Conservation (phyloP, 2,113 vertebrate species). For the Tamias sibiricus region DNA sequence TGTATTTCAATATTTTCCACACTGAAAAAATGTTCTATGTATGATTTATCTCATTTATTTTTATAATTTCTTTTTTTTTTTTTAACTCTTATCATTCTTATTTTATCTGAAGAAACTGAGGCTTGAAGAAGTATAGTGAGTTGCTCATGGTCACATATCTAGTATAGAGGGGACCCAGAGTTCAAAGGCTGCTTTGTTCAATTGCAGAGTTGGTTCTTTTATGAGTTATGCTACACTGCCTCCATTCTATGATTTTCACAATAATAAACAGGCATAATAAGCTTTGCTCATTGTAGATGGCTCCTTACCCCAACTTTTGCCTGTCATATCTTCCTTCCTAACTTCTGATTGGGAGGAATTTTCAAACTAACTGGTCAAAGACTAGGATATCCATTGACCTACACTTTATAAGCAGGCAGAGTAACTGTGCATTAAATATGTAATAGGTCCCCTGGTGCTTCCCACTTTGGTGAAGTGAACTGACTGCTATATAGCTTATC, state of each 20-base stretch:
- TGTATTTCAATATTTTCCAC: background rate
- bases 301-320: background rate
- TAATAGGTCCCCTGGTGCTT: background rate
- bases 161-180: background rate
- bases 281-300: background rate
- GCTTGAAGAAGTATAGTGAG: background rate
- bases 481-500: fast-evolving
- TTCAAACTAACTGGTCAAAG: background rate
- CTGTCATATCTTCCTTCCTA: background rate
- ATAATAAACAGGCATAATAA: background rate
- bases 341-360: background rate
- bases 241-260: background rate
- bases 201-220: background rate
- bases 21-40: background rate
- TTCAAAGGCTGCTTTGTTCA: background rate
- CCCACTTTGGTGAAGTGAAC: background rate
- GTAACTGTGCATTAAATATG: background rate
- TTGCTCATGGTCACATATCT: background rate
- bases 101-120: background rate
- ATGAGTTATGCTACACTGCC: background rate
- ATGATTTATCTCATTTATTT: background rate
- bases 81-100: background rate
- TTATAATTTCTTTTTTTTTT: background rate
- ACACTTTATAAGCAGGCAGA: background rate
- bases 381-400: background rate